A percentile compares a stretch with the other conserved stretches of the same genome.
phyloP scores from a whole-genome alignment of 2,888 invertebrate genomes.

The Tetragonisca angustula region DNA sequence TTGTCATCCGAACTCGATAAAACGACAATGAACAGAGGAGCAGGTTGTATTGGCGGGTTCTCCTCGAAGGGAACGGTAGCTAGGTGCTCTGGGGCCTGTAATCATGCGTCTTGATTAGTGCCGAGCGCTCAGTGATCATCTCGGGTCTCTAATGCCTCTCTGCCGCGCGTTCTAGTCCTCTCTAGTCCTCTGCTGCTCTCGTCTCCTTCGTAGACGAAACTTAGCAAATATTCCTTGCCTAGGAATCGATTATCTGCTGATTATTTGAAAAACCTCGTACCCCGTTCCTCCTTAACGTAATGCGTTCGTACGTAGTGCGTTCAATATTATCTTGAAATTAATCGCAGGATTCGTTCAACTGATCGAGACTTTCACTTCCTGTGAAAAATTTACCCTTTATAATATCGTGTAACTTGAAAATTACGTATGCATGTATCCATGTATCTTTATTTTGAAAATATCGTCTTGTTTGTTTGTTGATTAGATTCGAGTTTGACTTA shows the following conservation, averaged over 20 bases:
- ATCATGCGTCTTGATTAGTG: constrained; percentile 84
- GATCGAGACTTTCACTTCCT: neutral
- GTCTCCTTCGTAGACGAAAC: constrained; percentile 70
- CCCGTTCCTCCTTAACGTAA: no score
- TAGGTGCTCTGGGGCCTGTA: constrained; percentile 80
- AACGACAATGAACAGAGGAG: constrained; percentile 73
- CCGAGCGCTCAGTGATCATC: constrained; percentile 83
- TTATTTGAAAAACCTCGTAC: constrained; percentile 40
- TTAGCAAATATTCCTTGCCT: constrained; percentile 75
- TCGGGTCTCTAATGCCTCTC: constrained; percentile 80
- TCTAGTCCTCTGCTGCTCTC: constrained; percentile 64
- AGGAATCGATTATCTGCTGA: constrained; percentile 67
- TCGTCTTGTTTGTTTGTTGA: no score
- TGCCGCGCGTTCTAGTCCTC: constrained; percentile 69
- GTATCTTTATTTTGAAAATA: no score
- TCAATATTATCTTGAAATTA: neutral
- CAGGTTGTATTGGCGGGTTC: constrained; percentile 67
- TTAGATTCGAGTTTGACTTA: no score
- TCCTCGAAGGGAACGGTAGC: constrained; percentile 69
- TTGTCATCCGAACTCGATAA: constrained; percentile 73
- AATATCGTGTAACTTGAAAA: no score
- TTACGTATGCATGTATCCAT: no score
- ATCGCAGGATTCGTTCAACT: neutral
- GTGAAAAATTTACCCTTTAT: neutral
- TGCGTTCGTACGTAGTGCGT: neutral